Conservation (phyloP, 2,113 vertebrate species). For the Tichodroma muraria region DNA sequence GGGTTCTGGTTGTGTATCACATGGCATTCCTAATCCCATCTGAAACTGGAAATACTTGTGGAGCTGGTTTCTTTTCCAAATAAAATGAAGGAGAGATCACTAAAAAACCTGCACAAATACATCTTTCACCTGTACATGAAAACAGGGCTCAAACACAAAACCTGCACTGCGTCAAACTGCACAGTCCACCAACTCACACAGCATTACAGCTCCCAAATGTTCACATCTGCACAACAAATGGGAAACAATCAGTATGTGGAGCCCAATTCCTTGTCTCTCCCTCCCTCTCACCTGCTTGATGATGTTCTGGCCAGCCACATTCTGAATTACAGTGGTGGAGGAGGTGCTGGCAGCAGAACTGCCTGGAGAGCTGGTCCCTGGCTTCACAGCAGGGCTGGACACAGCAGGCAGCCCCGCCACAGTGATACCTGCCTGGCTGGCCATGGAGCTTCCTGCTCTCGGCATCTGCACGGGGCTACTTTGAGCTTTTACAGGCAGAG, state of each 20-base stretch:
- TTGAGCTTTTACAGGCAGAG: slow-evolving; percentile 85
- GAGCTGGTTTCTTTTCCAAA: neutral
- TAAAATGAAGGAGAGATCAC: neutral
- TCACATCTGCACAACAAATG: neutral
- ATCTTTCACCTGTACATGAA: neutral
- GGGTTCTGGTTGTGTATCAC: neutral
- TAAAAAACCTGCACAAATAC: neutral
- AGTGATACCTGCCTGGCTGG: slow-evolving; percentile 68
- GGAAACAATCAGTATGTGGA: neutral
- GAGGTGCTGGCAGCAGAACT: slow-evolving; percentile 72
- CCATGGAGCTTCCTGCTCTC: slow-evolving; percentile 45
- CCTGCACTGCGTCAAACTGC: neutral
- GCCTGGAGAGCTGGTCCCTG: slow-evolving; percentile 75
- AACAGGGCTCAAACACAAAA: neutral
- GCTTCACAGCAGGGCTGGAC: slow-evolving; percentile 74
- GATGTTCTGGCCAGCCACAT: slow-evolving; percentile 81
- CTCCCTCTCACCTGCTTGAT: slow-evolving; percentile 86
- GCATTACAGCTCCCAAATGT: neutral
- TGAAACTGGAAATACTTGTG: neutral
- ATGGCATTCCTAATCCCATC: neutral
- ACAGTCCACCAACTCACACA: neutral
- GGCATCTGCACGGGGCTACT: slow-evolving; percentile 77
- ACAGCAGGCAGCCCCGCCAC: slow-evolving; percentile 75
- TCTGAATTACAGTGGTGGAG: slow-evolving; percentile 82
- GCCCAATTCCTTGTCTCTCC: neutral